Evolutionary conservation across 2,113 vertebrate species (phyloP), one percentile per base, ranked within the genome.

Genomic region (Sigmodon hispidus): DNA sequence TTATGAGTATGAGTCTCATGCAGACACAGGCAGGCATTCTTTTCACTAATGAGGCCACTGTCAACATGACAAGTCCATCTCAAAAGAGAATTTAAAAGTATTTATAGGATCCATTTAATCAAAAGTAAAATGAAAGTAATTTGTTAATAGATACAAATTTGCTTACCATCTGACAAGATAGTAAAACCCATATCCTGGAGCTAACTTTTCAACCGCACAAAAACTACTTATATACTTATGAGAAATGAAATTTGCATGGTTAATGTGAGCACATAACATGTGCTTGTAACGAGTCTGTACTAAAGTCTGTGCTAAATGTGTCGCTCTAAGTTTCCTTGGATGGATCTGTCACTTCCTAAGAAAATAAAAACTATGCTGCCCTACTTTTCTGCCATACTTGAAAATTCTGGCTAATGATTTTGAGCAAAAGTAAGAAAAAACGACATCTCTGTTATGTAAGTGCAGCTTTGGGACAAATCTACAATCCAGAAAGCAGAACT

Each of bases 51-150:
- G 70, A 88, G 10, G 59, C 24, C 90, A 40, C 15, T 34, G 48
- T n/a, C 3, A 55, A 91, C 7, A 87, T 34, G 29, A 0, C 45
- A 73, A 69, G 17, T 10, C 24, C 76, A 4, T 29, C 61, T 52
- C 29, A 86, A 94, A 94, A 85, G 17, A 86, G 29, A 94, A 15
- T 69, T 77, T 89, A 63, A 65, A 72, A 94, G 92, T 91, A 13
- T 16, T 45, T 61, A 40, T 9, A 4, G 3, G 72, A 34, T 77
- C 43, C 13, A 77, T 48, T n/a, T 45, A 63, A 40, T 90, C 48
- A 89, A 80, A 96, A 55, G 2, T 31, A 75, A 84, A 12, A 43
- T 86, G 45, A 95, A 89, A 91, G 94, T 17, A 69, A 76, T 91
- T 89, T 94, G 34, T 55, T 95, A 89, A 87, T 40, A 69, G 9